Evolutionary conservation across 2,113 vertebrate species (phyloP).

Genomic region (Varanus komodoensis): DNA sequence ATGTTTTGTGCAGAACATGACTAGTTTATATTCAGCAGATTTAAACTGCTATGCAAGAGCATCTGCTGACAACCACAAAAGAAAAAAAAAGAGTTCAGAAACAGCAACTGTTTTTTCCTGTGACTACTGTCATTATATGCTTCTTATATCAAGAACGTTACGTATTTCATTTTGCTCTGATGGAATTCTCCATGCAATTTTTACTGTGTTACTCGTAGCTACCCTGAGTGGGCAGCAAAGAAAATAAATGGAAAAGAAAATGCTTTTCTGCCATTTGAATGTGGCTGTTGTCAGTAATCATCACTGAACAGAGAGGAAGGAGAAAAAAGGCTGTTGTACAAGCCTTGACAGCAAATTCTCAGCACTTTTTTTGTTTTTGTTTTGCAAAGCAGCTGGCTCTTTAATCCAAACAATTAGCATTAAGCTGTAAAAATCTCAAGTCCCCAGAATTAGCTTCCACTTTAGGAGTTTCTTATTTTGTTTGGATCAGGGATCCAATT

Average conservation of each 20-base stretch:
- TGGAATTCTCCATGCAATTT: neutral
- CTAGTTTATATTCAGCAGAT: constrained; percentile 7
- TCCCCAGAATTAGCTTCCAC: constrained; percentile 37
- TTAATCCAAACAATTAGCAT: constrained; percentile 40
- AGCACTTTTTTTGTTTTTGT: constrained; percentile 1
- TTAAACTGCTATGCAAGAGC: neutral
- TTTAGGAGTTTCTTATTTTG: constrained; percentile 56
- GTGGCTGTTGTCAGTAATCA: neutral
- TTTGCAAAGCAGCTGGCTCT: constrained; percentile 26
- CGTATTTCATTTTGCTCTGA: neutral
- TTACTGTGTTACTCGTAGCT: neutral
- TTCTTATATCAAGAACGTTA: no score
- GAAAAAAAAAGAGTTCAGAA: neutral
- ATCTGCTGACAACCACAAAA: neutral
- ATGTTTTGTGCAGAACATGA: neutral
- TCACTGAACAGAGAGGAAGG: neutral
- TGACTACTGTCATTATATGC: neutral
- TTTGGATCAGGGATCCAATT: constrained; percentile 65
- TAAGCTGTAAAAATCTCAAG: constrained; percentile 50
- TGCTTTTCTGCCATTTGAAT: neutral
- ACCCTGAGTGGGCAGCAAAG: neutral
- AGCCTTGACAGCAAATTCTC: neutral
- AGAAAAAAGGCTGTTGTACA: neutral
- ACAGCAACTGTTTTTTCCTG: neutral
- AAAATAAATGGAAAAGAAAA: neutral